Base-by-base conservation (phyloP, 1,140 invertebrate species). In the Scaptomyza pallida region DNA sequence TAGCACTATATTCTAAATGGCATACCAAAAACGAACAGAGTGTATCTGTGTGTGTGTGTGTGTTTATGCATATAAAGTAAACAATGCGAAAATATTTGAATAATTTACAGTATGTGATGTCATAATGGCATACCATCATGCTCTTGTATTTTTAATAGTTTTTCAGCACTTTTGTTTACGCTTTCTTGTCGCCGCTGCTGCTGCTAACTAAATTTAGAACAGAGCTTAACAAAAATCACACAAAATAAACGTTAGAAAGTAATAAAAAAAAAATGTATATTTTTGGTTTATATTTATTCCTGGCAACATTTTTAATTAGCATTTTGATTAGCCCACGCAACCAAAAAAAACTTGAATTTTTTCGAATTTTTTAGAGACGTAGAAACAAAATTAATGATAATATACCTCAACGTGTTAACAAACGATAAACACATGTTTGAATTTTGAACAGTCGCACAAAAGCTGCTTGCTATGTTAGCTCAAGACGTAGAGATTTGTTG, bases 101-200 rank as follows among this genome's bases (percentile, higher is more conserved):
- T 86, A 81, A 86, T 86, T 86, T 79, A 76, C 51, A 74, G 74
- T 63, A 86, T 86, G 81, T 86, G 81, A 86, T 86, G 81, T 86
- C 81, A 86, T 88, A 78, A 71, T 55, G 48, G 72, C 62, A 60
- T 17, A 37, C 2, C 55, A 33, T 30, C 62, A 60, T 17, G n/a
- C 2, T 50, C 26, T 30, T 52, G 35, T 40, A 69, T 54, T 54
- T 67, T 73, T 48, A 75, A 68, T 68, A 60, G 43, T 61, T 61
- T n/a, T 37, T 23, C 17, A 47, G 50, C 59, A 12, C 3, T 47
- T 19, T 61, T 57, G 37, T 80, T 75, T 62, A 75, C 72, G 75
- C 81, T 86, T 85, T 85, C 80, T 52, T 51, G 8, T 35, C 55
- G 51, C 26, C 55, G 47, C 60, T 50, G 10, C 5, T 37, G 40